A percentile compares a stretch with the other conserved stretches of the same genome.
phyloP scores from a whole-genome alignment of 1,140 invertebrate genomes.

The Ridgeia piscesae region DNA sequence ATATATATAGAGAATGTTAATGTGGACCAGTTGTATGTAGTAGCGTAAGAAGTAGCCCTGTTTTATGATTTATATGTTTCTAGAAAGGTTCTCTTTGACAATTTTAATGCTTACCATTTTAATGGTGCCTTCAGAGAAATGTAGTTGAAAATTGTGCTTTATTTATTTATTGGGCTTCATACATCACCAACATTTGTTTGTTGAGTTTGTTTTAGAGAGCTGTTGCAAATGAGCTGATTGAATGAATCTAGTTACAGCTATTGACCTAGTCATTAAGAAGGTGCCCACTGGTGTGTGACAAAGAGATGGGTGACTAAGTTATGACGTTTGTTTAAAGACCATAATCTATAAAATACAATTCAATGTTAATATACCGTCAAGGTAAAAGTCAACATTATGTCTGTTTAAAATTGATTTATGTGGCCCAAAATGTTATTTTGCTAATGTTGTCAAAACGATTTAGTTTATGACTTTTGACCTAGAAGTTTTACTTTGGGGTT shows the following conservation, averaged over 20 bases:
- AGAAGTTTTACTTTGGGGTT: background rate
- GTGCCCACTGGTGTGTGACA: background rate
- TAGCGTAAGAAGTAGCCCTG: background rate
- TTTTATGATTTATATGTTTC: slow-evolving; percentile 1
- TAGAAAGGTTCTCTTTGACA: background rate
- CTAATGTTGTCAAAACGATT: background rate
- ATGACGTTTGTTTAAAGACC: background rate
- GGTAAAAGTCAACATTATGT: background rate
- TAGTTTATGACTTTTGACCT: background rate
- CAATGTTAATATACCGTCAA: background rate
- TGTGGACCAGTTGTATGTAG: background rate
- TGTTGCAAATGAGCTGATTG: background rate
- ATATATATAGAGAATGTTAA: background rate
- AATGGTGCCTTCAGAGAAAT: background rate
- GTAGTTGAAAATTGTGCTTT: background rate
- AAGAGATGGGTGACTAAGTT: background rate
- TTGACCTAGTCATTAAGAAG: background rate
- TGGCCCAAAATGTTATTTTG: background rate
- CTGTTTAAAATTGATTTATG: background rate
- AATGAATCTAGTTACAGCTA: background rate
- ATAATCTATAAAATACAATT: background rate
- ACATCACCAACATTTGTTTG: background rate
- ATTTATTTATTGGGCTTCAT: background rate
- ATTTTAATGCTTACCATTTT: background rate
- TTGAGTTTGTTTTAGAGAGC: background rate